Evolutionary conservation across 1,140 invertebrate species (phyloP).

Genomic region (Maconellicoccus hirsutus): DNA sequence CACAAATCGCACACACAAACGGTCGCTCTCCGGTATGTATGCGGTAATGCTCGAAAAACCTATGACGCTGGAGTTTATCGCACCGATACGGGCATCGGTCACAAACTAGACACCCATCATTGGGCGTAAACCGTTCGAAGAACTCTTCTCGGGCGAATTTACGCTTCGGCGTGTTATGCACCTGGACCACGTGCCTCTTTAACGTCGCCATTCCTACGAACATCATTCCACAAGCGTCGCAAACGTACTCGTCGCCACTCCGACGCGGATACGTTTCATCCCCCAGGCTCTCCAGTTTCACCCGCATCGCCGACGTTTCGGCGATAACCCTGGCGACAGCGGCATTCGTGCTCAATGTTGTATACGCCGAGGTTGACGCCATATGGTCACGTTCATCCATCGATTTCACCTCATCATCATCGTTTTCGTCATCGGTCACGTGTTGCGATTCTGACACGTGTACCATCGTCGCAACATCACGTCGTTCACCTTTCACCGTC

Average conservation of each 20-base stretch:
- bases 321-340: background rate
- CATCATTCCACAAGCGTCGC: too few species aligned
- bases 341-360: background rate
- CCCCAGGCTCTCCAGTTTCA: background rate
- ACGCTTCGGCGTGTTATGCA: slow-evolving; percentile 22
- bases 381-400: too few species aligned
- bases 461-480: too few species aligned
- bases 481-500: too few species aligned
- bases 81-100: background rate
- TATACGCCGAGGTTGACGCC: too few species aligned
- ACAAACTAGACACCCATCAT: background rate
- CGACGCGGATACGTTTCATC: too few species aligned
- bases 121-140: slow-evolving; percentile 18
- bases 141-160: slow-evolving; percentile 28
- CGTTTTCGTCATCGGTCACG: too few species aligned
- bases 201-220: background rate
- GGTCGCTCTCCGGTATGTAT: slow-evolving; percentile 60
- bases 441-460: too few species aligned
- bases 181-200: background rate
- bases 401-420: too few species aligned
- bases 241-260: too few species aligned
- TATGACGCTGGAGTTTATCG: background rate
- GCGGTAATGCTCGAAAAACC: slow-evolving; percentile 54
- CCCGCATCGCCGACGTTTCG: background rate
- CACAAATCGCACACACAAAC: slow-evolving; percentile 26